Percentiles rank a stretch among this genome's conserved stretches.
Evolutionary conservation across 2,113 vertebrate species (phyloP).

Genomic region (Oryzias celebensis): DNA sequence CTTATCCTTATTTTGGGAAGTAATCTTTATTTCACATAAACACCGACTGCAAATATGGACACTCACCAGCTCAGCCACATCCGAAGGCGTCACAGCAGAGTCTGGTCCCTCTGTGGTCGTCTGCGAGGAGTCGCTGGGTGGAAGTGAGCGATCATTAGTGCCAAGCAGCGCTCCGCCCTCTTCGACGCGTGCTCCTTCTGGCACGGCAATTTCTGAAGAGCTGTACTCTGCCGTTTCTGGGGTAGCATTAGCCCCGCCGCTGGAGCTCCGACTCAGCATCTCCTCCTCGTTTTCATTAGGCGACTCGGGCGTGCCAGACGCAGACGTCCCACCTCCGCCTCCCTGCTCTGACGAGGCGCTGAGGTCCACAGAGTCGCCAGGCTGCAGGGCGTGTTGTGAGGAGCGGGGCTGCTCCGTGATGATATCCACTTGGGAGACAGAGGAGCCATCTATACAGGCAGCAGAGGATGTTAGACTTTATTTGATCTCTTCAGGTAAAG

Average conservation of each 20-base stretch:
- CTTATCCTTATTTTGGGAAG: too few relatives aligned
- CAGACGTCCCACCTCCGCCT: constrained; percentile 74
- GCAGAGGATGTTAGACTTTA: constrained; percentile 53
- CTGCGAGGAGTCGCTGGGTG: constrained; percentile 95
- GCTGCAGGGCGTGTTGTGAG: constrained; percentile 88
- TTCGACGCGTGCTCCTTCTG: constrained; percentile 58
- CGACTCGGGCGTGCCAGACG: constrained; percentile 68
- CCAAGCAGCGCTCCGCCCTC: constrained; percentile 37
- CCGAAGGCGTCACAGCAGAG: constrained; percentile 94
- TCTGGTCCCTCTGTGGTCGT: constrained; percentile 98
- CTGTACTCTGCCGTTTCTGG: constrained; percentile 78
- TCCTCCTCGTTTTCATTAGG: constrained; percentile 76
- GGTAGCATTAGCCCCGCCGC: constrained; percentile 83
- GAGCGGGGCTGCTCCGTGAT: constrained; percentile 95
- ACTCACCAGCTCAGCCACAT: constrained; percentile 97
- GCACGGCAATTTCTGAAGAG: constrained; percentile 57
- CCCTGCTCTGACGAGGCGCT: constrained; percentile 82
- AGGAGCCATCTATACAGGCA: constrained; percentile 78
- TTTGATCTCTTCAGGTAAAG: not conserved
- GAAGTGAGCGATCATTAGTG: constrained; percentile 79
- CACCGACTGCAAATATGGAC: constrained; percentile 14
- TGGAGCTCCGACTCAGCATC: constrained; percentile 89
- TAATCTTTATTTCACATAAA: too few relatives aligned
- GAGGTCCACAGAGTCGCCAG: constrained; percentile 87
- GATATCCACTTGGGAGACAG: constrained; percentile 83